These are phyloP conservation scores for Disparrhopalites patrizii DNA, from an alignment of 2,888 invertebrate genomes.

Conservation along the genomic window DNA sequence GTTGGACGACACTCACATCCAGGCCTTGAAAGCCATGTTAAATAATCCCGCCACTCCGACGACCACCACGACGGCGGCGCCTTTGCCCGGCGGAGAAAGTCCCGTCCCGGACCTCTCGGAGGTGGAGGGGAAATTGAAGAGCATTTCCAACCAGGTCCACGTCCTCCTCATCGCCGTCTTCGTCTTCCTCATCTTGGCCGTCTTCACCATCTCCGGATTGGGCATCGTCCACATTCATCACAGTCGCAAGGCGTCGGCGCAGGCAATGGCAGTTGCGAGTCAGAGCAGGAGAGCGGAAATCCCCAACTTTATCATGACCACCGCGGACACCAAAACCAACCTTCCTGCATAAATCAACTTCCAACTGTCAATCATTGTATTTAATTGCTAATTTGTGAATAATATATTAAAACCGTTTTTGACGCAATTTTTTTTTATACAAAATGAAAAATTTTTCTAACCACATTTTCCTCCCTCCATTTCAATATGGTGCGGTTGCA, in stretches of 20 bases:
- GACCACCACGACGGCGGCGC: not conserved
- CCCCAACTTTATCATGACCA: no score
- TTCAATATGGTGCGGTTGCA: no score
- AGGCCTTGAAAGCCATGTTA: not conserved
- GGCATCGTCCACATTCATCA: not conserved
- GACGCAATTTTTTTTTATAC: no score
- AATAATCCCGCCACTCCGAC: not conserved
- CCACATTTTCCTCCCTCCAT: no score
- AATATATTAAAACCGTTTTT: no score
- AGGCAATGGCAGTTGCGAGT: no score
- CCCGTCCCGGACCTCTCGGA: not conserved
- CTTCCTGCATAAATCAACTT: no score
- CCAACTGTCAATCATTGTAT: no score
- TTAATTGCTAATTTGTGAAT: no score
- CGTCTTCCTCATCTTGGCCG: not conserved
- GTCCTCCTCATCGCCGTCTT: not conserved
- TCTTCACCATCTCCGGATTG: not conserved
- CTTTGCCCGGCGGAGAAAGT: not conserved
- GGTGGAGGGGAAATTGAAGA: not conserved
- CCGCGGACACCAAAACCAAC: no score
- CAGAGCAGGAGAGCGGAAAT: no score
- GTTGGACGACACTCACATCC: constrained; percentile 1
- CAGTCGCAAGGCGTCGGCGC: not conserved
- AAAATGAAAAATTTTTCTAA: no score
- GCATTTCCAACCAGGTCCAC: not conserved